Evolutionary conservation across 2,888 invertebrate genomes (phyloP).

Genomic region (Julus scandinavius): DNA sequence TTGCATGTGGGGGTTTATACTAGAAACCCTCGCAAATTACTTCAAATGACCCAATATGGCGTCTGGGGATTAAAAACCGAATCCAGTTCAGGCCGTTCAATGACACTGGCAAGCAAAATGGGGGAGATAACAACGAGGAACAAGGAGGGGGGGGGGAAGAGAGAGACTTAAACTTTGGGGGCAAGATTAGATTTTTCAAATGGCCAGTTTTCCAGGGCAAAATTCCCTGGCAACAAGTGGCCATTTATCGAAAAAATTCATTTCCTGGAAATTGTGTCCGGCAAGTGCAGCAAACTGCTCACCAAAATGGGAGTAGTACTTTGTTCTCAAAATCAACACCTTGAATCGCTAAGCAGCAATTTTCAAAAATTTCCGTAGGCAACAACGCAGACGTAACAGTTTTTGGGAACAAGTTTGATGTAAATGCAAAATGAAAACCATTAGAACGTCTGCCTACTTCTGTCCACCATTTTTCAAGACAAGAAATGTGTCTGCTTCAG

Average conservation of each 20-base stretch:
- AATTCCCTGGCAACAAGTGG: background rate
- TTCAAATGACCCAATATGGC: slow-evolving; percentile 35
- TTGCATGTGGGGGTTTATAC: background rate
- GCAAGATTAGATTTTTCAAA: slow-evolving; percentile 20
- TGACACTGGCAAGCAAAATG: background rate
- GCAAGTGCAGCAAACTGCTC: no score
- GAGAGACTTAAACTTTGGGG: background rate
- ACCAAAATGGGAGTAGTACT: no score
- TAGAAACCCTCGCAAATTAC: slow-evolving; percentile 29
- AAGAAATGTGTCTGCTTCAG: no score
- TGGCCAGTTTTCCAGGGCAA: background rate
- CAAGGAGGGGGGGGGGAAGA: background rate
- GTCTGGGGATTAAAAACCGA: slow-evolving; percentile 42
- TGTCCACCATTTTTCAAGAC: background rate
- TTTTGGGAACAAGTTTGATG: background rate
- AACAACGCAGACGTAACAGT: background rate
- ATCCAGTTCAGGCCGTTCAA: slow-evolving; percentile 39
- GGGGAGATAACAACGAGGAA: background rate
- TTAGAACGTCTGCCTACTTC: background rate
- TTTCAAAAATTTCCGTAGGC: no score
- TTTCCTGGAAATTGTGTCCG: background rate
- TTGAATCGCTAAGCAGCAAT: no score
- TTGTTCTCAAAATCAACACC: no score
- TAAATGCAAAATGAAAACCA: background rate
- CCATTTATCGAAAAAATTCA: background rate